A percentile compares a stretch with the other conserved stretches of the same genome.
phyloP scores from a whole-genome alignment of 2,113 vertebrate genomes.

The Gopherus evgoodei region DNA sequence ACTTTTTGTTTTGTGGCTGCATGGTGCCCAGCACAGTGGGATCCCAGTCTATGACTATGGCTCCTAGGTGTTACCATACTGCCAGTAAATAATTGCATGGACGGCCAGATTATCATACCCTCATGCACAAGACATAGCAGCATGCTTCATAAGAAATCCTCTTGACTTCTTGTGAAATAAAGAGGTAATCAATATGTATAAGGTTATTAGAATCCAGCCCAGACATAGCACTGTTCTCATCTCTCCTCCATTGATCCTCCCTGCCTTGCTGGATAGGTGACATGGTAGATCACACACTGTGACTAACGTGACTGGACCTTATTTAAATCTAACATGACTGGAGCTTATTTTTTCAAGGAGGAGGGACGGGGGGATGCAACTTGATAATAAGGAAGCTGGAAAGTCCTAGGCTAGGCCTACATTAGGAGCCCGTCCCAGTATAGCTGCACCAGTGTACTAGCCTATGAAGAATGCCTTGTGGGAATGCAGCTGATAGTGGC shows the following conservation, averaged over 20 bases:
- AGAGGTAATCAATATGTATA: not conserved
- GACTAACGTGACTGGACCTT: not conserved
- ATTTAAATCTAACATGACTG: not conserved
- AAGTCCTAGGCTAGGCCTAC: not conserved
- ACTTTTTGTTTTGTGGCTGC: not conserved
- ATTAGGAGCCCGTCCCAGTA: not conserved
- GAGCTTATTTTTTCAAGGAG: not conserved
- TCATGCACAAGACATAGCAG: too few relatives aligned
- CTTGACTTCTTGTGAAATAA: not conserved
- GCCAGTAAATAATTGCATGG: not conserved
- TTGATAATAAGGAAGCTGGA: not conserved
- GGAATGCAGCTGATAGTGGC: too few relatives aligned
- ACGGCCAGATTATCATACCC: not conserved
- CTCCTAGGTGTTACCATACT: not conserved
- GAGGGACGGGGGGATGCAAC: not conserved
- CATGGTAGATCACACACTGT: not conserved
- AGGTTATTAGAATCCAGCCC: not conserved
- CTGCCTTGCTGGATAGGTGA: too few relatives aligned
- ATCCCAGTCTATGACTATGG: not conserved
- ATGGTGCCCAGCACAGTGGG: not conserved
- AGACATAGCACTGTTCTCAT: not conserved
- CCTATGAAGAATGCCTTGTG: not conserved
- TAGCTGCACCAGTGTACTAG: not conserved
- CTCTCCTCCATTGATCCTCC: not conserved
- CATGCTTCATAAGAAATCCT: too few relatives aligned